These are phyloP conservation scores for Chamaea fasciata DNA, from an alignment of 2,113 vertebrate genomes.

Conservation along the genomic window DNA sequence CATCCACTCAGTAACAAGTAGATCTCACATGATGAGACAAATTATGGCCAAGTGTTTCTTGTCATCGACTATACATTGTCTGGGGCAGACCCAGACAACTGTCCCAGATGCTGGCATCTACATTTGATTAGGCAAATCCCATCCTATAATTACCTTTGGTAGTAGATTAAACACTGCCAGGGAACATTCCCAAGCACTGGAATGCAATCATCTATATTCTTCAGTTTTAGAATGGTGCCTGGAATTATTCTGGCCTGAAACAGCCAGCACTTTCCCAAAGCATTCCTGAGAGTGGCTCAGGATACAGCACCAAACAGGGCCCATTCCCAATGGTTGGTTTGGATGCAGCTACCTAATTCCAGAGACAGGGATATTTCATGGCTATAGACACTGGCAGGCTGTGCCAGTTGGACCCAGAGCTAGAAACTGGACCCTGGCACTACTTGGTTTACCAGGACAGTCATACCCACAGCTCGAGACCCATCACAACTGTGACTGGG, in stretches of 20 bases:
- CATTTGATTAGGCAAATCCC: not conserved
- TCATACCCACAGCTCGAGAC: not conserved
- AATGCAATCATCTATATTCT: not conserved
- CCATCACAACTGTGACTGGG: not conserved
- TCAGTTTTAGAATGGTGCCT: not conserved
- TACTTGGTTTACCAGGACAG: not conserved
- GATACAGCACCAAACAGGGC: not conserved
- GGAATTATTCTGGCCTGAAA: not conserved
- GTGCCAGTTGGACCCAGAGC: not conserved
- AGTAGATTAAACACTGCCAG: not conserved
- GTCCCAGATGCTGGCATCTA: not conserved
- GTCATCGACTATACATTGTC: not conserved
- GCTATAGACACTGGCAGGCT: not conserved
- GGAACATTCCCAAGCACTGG: not conserved
- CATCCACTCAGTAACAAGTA: not conserved
- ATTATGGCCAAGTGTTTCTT: not conserved
- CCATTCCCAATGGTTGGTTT: not conserved
- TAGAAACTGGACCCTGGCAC: not conserved
- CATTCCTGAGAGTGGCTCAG: not conserved
- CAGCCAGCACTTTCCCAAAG: not conserved
- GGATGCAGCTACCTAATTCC: not conserved
- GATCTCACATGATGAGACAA: not conserved
- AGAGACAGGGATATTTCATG: not conserved
- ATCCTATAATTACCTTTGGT: not conserved
- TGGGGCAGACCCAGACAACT: not conserved